phyloP scores from a whole-genome alignment of 2,113 vertebrate genomes.

The Zapus hudsonius region DNA sequence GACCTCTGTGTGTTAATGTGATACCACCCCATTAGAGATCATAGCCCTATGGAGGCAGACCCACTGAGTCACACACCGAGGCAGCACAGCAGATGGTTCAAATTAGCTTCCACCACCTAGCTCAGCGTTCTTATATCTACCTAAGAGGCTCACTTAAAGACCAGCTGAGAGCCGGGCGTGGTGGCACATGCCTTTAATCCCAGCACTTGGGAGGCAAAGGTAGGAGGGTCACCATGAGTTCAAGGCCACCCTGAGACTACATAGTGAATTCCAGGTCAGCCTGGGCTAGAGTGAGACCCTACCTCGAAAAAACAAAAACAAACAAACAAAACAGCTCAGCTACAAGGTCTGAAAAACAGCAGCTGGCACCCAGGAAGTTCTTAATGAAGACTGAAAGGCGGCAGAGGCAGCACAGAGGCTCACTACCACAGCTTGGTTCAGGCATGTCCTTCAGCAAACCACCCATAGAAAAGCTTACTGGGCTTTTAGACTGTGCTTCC shows the following conservation, averaged over 20 bases:
- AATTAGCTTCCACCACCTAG: too few relatives aligned
- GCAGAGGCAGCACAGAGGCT: not conserved
- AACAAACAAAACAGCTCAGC: too few relatives aligned
- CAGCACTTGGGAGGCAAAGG: too few relatives aligned
- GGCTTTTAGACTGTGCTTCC: not conserved
- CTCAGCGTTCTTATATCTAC: not conserved
- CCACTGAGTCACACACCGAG: not conserved
- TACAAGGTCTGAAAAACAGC: fast-evolving
- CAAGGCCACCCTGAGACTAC: too few relatives aligned
- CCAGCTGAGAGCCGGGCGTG: too few relatives aligned
- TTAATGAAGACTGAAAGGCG: not conserved
- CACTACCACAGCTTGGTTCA: not conserved
- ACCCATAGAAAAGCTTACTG: not conserved
- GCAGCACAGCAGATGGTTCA: not conserved
- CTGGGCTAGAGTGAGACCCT: too few relatives aligned
- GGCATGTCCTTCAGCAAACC: not conserved
- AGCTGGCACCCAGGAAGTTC: not conserved
- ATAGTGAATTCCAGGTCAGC: too few relatives aligned
- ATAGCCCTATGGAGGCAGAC: not conserved
- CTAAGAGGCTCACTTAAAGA: not conserved
- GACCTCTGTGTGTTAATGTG: too few relatives aligned
- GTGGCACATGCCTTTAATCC: too few relatives aligned
- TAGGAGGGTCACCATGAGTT: too few relatives aligned
- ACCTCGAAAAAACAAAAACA: too few relatives aligned
- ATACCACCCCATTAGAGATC: not conserved